Conservation (phyloP, 2,888 invertebrate genomes). For the Xestia ashworthii region DNA sequence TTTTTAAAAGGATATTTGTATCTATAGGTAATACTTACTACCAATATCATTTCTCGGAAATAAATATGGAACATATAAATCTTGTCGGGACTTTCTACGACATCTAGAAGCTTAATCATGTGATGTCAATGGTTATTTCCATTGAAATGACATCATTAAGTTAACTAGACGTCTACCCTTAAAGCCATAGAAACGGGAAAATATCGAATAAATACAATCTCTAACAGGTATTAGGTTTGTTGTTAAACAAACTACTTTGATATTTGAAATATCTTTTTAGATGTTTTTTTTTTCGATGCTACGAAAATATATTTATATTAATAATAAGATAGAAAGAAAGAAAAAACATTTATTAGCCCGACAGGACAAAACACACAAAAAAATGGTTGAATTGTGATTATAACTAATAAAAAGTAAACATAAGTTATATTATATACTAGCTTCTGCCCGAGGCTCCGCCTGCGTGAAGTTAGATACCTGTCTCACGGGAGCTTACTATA, state of each 20-base stretch:
- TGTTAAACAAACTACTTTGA: neutral
- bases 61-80: conserved; percentile 13
- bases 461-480: too few species aligned
- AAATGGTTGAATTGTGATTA: too few species aligned
- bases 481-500: too few species aligned
- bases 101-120: conserved; percentile 17
- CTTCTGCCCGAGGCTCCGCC: too few species aligned
- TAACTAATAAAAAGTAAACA: too few species aligned
- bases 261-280: neutral
- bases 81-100: neutral
- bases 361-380: too few species aligned
- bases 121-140: conserved; percentile 2
- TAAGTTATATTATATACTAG: too few species aligned
- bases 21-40: neutral
- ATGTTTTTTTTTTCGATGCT: neutral
- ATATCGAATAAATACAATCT: conserved; percentile 7
- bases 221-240: neutral
- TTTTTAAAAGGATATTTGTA: neutral
- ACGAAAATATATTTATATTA: neutral
- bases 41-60: neutral
- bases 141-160: neutral
- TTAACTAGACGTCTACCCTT: conserved; percentile 18
- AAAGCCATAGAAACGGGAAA: conserved; percentile 13
- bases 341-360: too few species aligned
- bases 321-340: too few species aligned